Base-by-base conservation (phyloP, 2,797 vertebrate species). In the Enteromius radiatus region DNA sequence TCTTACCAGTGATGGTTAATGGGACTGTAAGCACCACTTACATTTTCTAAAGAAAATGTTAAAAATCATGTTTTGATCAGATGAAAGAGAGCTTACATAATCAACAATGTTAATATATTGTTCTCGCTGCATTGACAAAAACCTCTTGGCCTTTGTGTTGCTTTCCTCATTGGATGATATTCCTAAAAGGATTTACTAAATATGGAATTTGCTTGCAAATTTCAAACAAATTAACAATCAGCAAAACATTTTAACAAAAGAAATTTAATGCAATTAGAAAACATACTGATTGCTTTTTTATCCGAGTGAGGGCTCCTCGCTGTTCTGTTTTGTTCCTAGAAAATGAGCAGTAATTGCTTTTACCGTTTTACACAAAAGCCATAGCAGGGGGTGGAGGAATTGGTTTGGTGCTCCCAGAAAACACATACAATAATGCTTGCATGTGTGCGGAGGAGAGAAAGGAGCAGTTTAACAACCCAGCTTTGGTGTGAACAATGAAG, bases 281-380 rank as follows among this genome's bases (percentile, higher is more conserved):
- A 45, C 36, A 76, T 59, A 33, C 23, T 76, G 73, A 82, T 76
- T 82, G 73, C 73, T 76, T 82, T 45, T 23, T 28, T n/a, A n/a
- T 43, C 52, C 3, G 7, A 54, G 17, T 65, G 47, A n/a, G 36
- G 63, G 56, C 76, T 38, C 8, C 76, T 64, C 26, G 33, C 69
- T 73, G 75, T 71, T 83, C 4, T 45, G 67, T 83, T 77, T 83
- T 79, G 76, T 84, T 78, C 54, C 45, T 78, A 56, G 81, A 76
- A 82, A 78, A 78, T 78, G 33, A 83, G 77, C 56, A 26, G 69
- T 83, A 80, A 86, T 83, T 76, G 69, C 71, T 65, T 79, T 56
- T 41, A 69, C 36, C 71, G 1, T 65, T 79, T 84, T 33, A 43
- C 47, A 67, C 61, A 74, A 79, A 74, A 74, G 76, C 76, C 69